phyloP scores from a whole-genome alignment of 2,113 vertebrate genomes.

The Oncorhynchus mykiss region DNA sequence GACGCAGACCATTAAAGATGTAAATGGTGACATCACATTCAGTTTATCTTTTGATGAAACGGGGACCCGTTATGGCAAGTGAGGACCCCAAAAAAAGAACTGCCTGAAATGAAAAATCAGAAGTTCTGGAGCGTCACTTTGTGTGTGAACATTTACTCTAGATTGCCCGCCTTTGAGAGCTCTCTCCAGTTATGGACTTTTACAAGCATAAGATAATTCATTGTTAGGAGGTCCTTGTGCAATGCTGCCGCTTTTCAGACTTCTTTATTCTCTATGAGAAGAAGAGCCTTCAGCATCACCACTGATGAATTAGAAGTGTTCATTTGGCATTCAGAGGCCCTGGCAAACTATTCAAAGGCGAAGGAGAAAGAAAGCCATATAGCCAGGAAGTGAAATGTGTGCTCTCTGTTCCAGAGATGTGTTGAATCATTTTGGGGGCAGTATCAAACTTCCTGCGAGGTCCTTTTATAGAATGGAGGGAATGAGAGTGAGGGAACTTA shows the following conservation, averaged over 20 bases:
- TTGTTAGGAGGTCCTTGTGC: conserved; percentile 51
- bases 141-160: conserved; percentile 31
- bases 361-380: conserved; percentile 2
- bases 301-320: conserved; percentile 64
- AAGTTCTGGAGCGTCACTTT: background rate
- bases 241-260: conserved; percentile 43
- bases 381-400: background rate
- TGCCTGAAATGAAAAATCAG: conserved; percentile 45
- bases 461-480: background rate
- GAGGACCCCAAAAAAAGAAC: no score
- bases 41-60: conserved; percentile 50
- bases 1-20: background rate
- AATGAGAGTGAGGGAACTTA: conserved; percentile 25
- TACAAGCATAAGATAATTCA: conserved; percentile 70
- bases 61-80: background rate
- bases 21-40: conserved; percentile 61
- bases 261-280: conserved; percentile 54
- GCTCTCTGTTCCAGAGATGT: background rate
- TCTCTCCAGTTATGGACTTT: conserved; percentile 59
- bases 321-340: conserved; percentile 48
- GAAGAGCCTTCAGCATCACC: conserved; percentile 49
- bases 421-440: background rate
- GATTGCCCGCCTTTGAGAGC: conserved; percentile 42
- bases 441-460: conserved; percentile 12
- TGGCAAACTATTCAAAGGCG: conserved; percentile 50